These are phyloP conservation scores for Pteropus alecto DNA, from an alignment of 2,113 vertebrate species.

Conservation along the genomic window DNA sequence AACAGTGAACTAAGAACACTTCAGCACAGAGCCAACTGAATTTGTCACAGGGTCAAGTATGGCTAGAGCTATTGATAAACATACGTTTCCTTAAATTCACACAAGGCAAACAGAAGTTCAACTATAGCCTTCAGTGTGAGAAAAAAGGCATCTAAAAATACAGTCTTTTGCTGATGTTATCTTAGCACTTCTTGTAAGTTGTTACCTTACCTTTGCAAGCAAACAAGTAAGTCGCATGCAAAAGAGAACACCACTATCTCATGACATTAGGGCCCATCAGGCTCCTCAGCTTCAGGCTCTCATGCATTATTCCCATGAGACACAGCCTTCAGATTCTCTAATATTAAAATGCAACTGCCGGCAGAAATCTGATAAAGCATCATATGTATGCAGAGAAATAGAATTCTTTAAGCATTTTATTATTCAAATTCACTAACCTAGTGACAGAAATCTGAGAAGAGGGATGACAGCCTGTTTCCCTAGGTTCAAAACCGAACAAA, in stretches of 20 bases:
- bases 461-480: slow-evolving; percentile 1
- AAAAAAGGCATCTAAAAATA: slow-evolving; percentile 57
- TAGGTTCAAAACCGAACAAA: slow-evolving; percentile 30
- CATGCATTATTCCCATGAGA: not conserved
- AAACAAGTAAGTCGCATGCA: slow-evolving; percentile 30
- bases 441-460: not conserved
- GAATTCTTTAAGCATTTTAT: slow-evolving; percentile 18
- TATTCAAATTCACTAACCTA: slow-evolving; percentile 34
- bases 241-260: not conserved
- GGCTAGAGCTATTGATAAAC: not conserved
- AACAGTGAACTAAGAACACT: not conserved
- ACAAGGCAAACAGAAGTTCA: slow-evolving; percentile 1
- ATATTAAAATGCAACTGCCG: not conserved
- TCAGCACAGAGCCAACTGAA: not conserved
- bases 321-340: not conserved
- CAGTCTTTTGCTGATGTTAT: not conserved
- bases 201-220: slow-evolving; percentile 44
- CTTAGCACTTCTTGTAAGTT: slow-evolving; percentile 34
- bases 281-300: not conserved
- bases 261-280: not conserved
- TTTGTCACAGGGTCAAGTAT: not conserved
- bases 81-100: not conserved
- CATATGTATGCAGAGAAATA: not conserved
- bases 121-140: slow-evolving; percentile 2
- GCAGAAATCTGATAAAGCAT: not conserved